Conservation (phyloP, 2,797 vertebrate genomes). For the Euthynnus affinis region DNA sequence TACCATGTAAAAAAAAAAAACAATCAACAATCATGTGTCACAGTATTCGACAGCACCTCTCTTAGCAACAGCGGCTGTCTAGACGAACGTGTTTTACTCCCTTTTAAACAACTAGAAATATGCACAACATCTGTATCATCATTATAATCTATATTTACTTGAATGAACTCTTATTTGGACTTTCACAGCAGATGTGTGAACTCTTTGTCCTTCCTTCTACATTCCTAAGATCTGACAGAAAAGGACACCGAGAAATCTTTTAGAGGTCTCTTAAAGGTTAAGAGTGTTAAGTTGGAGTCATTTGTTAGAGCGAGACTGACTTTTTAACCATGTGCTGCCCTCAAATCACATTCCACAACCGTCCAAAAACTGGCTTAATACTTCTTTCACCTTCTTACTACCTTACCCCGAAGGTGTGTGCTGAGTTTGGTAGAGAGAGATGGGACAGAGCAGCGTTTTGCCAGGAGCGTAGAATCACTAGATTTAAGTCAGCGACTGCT, state of each 20-base stretch:
- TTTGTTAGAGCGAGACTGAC: slow-evolving; percentile 27
- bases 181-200: slow-evolving; percentile 20
- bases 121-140: background rate
- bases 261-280: slow-evolving; percentile 54
- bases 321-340: slow-evolving; percentile 50
- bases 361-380: slow-evolving; percentile 41
- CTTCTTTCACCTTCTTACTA: slow-evolving; percentile 71
- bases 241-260: slow-evolving; percentile 6
- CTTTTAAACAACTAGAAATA: background rate
- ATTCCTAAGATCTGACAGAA: slow-evolving; percentile 29
- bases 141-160: background rate
- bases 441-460: slow-evolving; percentile 72
- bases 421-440: slow-evolving; percentile 56
- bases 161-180: background rate
- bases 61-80: background rate
- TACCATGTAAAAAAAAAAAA: no score
- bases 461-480: slow-evolving; percentile 70
- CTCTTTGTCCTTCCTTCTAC: slow-evolving; percentile 18
- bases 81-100: background rate
- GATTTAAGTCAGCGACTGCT: slow-evolving; percentile 71
- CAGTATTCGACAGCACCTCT: background rate
- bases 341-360: slow-evolving; percentile 63
- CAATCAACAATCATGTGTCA: background rate
- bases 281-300: slow-evolving; percentile 33
- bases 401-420: slow-evolving; percentile 73